Percentiles rank a stretch among this genome's conserved stretches.
Conservation (phyloP, 30 jellyfish, hydroid and myxozoan species). For the Morbakka virulenta region DNA sequence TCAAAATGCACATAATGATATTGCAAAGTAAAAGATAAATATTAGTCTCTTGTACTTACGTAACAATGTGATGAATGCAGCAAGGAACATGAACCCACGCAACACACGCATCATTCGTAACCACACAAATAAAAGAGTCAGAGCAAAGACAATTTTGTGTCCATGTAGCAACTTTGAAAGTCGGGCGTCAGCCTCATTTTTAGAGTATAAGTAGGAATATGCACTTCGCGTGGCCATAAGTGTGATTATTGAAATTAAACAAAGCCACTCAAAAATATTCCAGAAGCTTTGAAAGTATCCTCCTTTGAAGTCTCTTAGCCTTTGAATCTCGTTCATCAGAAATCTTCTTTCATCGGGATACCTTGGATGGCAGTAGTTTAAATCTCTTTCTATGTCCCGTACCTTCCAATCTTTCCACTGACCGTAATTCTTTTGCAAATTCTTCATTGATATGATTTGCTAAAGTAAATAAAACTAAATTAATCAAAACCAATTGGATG, state of each 20-base stretch:
- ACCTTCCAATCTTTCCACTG: conserved; percentile 65
- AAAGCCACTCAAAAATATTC: conserved; percentile 86
- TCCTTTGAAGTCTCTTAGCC: conserved; percentile 37
- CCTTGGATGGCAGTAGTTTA: conserved; percentile 82
- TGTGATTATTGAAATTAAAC: conserved; percentile 50
- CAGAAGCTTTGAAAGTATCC: conserved; percentile 68
- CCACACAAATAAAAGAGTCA: conserved; percentile 82
- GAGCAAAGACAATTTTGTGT: conserved; percentile 72
- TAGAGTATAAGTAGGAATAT: conserved; percentile 41
- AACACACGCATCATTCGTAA: conserved; percentile 80
- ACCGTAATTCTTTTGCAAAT: too few species aligned
- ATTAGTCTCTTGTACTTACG: too few species aligned
- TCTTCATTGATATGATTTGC: too few species aligned
- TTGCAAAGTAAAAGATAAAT: too few species aligned
- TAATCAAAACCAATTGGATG: too few species aligned
- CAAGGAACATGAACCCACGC: conserved; percentile 84
- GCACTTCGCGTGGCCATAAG: conserved; percentile 63
- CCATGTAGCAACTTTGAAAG: too few species aligned
- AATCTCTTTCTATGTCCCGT: conserved; percentile 75
- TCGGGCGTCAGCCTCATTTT: conserved; percentile 36
- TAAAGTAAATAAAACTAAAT: too few species aligned
- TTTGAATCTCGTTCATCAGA: conserved; percentile 57
- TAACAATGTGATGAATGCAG: conserved; percentile 92
- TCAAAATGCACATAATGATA: too few species aligned
- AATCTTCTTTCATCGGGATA: conserved; percentile 81